These are phyloP conservation scores for Andrena hattorfiana DNA, from an alignment of 2,888 invertebrate species.

Conservation along the genomic window DNA sequence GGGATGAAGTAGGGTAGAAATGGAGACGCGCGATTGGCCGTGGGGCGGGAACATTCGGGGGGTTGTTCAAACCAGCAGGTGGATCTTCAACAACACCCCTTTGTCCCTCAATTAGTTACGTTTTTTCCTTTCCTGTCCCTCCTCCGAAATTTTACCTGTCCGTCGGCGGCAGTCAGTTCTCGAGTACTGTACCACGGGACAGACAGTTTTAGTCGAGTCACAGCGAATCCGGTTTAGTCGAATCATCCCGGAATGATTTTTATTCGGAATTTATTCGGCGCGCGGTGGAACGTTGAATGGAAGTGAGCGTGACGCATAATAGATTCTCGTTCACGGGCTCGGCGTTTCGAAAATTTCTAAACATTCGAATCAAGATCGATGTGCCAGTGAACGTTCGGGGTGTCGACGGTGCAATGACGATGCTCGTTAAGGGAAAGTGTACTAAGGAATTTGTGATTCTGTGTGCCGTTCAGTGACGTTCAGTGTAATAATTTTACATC, in stretches of 20 bases:
- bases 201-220: conserved; percentile 60
- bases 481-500: not conserved
- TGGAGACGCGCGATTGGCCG: conserved; percentile 77
- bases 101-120: conserved; percentile 81
- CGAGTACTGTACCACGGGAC: conserved; percentile 54
- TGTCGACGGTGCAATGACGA: not conserved
- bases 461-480: not conserved
- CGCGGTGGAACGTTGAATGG: not conserved
- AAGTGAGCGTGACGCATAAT: not conserved
- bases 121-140: conserved; percentile 65
- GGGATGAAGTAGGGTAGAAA: conserved; percentile 71
- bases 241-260: conserved; percentile 45
- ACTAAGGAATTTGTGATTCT: not conserved
- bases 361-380: not conserved
- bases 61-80: conserved; percentile 79
- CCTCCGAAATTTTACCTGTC: conserved; percentile 73
- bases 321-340: not conserved
- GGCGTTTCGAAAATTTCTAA: not conserved
- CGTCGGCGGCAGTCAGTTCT: conserved; percentile 69
- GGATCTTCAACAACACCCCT: conserved; percentile 79
- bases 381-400: not conserved
- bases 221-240: conserved; percentile 43
- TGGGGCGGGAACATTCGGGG: conserved; percentile 78
- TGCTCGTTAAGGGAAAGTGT: not conserved
- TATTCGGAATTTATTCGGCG: conserved; percentile 5